These are phyloP conservation scores for Dendrolimus punctatus DNA, from an alignment of 1,140 invertebrate genomes.

Conservation along the genomic window DNA sequence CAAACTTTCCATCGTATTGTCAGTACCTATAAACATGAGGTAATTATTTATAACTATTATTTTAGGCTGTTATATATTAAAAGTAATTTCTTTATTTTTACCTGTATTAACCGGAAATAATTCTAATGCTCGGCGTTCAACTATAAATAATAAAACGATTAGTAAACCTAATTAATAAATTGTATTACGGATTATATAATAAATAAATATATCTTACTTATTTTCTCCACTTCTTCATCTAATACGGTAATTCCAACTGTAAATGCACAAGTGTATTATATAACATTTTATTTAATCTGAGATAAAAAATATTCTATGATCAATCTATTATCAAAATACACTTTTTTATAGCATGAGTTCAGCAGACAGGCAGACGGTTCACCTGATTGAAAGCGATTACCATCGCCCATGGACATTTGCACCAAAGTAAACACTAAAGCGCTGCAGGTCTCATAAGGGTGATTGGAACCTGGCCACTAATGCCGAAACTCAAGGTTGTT, in stretches of 20 bases:
- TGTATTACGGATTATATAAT: background rate
- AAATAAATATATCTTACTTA: slow-evolving; percentile 35
- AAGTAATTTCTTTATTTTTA: background rate
- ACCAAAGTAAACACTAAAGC: too few species aligned
- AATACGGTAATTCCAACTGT: slow-evolving; percentile 31
- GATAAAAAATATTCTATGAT: slow-evolving; percentile 1
- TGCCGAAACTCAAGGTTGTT: too few species aligned
- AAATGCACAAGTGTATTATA: slow-evolving; percentile 3
- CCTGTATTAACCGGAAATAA: background rate
- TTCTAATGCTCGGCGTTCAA: slow-evolving; percentile 10
- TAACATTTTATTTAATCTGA: too few species aligned
- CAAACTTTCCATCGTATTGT: slow-evolving; percentile 24
- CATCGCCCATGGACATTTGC: too few species aligned
- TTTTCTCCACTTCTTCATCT: slow-evolving; percentile 52
- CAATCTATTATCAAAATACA: background rate
- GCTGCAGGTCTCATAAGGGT: too few species aligned
- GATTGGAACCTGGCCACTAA: too few species aligned
- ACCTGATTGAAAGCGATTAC: too few species aligned
- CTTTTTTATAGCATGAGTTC: background rate
- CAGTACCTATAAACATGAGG: background rate
- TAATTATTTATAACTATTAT: too few species aligned
- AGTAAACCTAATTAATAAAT: background rate
- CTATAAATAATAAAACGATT: slow-evolving; percentile 6
- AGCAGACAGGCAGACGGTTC: too few species aligned
- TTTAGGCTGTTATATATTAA: background rate